phyloP scores from a whole-genome alignment of 37 sponge, comb jelly and placozoan genomes.

The Aphrocallistes beatrix region DNA sequence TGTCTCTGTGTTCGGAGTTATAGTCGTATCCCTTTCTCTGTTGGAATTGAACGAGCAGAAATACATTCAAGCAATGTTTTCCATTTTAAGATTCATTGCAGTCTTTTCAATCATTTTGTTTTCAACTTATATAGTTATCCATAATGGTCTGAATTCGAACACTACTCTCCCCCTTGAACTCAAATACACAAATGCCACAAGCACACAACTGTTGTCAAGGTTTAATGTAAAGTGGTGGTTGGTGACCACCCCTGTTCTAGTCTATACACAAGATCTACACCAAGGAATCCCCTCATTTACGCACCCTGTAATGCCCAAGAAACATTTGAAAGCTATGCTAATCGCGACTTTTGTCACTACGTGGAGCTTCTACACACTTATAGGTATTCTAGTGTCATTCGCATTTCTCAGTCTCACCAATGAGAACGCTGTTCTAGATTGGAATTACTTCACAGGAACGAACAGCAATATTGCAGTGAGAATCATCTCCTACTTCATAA shows the following conservation, averaged over 20 bases:
- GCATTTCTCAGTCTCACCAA: slow-evolving; percentile 38
- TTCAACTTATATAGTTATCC: slow-evolving; percentile 13
- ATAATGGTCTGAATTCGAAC: not conserved
- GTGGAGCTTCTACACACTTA: slow-evolving; percentile 35
- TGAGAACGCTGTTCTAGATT: slow-evolving; percentile 66
- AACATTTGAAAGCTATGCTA: slow-evolving; percentile 32
- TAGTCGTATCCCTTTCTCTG: slow-evolving; percentile 49
- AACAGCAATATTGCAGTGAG: slow-evolving; percentile 23
- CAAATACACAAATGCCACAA: not conserved
- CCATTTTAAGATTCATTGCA: slow-evolving; percentile 46
- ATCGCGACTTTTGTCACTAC: slow-evolving; percentile 33
- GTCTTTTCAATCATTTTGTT: slow-evolving; percentile 51
- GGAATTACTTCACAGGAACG: slow-evolving; percentile 25
- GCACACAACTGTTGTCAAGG: not conserved
- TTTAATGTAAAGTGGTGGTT: slow-evolving; percentile 54
- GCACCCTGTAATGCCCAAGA: slow-evolving; percentile 52
- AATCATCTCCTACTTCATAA: slow-evolving; percentile 57
- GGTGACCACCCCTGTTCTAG: slow-evolving; percentile 46
- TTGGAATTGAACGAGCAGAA: slow-evolving; percentile 72
- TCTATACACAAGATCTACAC: slow-evolving; percentile 61
- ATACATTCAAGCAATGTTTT: slow-evolving; percentile 61
- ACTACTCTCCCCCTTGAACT: not conserved
- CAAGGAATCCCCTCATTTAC: slow-evolving; percentile 63
- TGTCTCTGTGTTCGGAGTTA: slow-evolving; percentile 49
- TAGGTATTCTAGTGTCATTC: slow-evolving; percentile 59